Percentiles rank a stretch among this genome's conserved stretches.
phyloP scores from a whole-genome alignment of 2,888 invertebrate species.

The Ctenicera cuprea region DNA sequence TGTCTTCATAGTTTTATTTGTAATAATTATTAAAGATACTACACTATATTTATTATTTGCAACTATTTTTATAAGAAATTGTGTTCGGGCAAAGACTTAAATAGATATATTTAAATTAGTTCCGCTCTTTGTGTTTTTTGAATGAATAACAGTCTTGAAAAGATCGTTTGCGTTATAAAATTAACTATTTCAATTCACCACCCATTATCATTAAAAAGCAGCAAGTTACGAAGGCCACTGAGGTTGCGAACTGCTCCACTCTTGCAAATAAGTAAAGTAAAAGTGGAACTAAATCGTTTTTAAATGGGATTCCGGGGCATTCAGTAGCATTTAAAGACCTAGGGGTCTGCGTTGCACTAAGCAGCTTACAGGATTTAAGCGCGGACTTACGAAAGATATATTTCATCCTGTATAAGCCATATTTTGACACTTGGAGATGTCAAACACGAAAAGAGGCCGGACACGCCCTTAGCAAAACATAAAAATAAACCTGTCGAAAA shows the following conservation, averaged over 20 bases:
- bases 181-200: neutral
- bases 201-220: slow-evolving; percentile 1
- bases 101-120: too few species aligned
- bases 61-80: too few species aligned
- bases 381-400: slow-evolving; percentile 43
- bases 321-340: slow-evolving; percentile 43
- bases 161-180: neutral
- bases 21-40: too few species aligned
- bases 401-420: slow-evolving; percentile 50
- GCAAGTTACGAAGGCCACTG: slow-evolving; percentile 2
- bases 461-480: slow-evolving; percentile 37
- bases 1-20: too few species aligned
- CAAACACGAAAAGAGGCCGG: slow-evolving; percentile 52
- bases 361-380: slow-evolving; percentile 47
- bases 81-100: too few species aligned
- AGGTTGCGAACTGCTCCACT: slow-evolving; percentile 26
- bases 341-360: slow-evolving; percentile 34
- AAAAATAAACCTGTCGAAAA: slow-evolving; percentile 45
- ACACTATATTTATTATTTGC: too few species aligned
- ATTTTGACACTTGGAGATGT: slow-evolving; percentile 55
- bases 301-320: slow-evolving; percentile 45
- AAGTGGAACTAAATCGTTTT: slow-evolving; percentile 47
- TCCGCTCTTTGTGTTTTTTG: too few species aligned
- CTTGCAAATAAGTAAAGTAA: slow-evolving; percentile 36
- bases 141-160: neutral